Conservation (phyloP, 2,888 invertebrate species). For the Drosophila robusta region DNA sequence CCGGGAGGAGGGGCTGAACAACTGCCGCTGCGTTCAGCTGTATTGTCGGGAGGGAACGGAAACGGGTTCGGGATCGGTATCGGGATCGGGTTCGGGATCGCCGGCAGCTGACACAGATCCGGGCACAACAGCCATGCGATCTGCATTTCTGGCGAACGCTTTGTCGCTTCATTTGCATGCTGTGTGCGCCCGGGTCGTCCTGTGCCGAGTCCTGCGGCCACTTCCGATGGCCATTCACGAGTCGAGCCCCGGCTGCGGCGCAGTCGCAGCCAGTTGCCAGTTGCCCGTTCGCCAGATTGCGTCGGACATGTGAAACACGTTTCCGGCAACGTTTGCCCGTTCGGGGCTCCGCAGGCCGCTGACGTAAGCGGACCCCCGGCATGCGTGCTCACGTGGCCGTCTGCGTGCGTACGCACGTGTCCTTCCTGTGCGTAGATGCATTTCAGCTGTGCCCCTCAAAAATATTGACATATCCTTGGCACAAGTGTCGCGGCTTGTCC, state of each 20-base stretch:
- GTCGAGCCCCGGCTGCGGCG: conserved; percentile 13
- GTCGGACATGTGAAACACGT: conserved; percentile 63
- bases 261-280: conserved; percentile 15
- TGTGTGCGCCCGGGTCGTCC: conserved; percentile 37
- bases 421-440: conserved; percentile 32
- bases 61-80: too few relatives aligned
- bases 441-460: conserved; percentile 56
- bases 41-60: too few relatives aligned
- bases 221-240: conserved; percentile 16
- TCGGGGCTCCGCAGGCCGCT: conserved; percentile 46
- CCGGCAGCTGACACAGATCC: too few relatives aligned
- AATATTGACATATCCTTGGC: conserved; percentile 61
- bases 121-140: conserved; percentile 44
- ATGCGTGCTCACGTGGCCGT: conserved; percentile 13
- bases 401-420: background rate
- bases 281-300: too few relatives aligned
- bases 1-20: too few relatives aligned
- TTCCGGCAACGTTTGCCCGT: conserved; percentile 50
- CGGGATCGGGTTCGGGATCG: too few relatives aligned
- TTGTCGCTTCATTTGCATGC: conserved; percentile 60
- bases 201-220: conserved; percentile 3
- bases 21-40: too few relatives aligned
- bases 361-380: conserved; percentile 48
- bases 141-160: conserved; percentile 44
- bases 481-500: conserved; percentile 52